Conservation (phyloP, 2,797 vertebrate species). For the Cyclopterus lumpus region DNA sequence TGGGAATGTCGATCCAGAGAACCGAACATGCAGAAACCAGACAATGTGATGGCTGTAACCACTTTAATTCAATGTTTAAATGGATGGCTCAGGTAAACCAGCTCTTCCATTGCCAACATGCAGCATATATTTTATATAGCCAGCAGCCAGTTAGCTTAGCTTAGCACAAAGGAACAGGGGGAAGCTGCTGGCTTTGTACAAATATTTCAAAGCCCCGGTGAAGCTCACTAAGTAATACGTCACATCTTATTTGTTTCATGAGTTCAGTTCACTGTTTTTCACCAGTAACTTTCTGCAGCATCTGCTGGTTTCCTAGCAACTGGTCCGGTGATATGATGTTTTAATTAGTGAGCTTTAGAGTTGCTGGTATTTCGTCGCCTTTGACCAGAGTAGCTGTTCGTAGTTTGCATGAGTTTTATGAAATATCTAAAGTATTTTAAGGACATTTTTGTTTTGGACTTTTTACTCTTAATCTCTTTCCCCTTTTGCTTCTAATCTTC, state of each 20-base stretch:
- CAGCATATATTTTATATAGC: neutral
- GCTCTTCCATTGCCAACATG: neutral
- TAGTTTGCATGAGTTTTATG: neutral
- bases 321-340: neutral
- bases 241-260: too few species aligned
- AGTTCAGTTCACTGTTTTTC: too few species aligned
- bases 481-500: constrained; percentile 43
- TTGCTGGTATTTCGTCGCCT: neutral
- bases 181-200: neutral
- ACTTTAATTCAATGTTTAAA: neutral
- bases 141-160: neutral
- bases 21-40: too few species aligned
- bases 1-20: too few species aligned
- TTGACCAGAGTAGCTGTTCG: too few species aligned
- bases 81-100: too few species aligned
- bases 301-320: constrained; percentile 24
- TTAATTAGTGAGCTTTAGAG: constrained; percentile 5
- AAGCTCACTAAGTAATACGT: neutral
- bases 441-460: neutral
- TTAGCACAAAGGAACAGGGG: constrained; percentile 1
- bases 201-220: too few species aligned
- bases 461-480: constrained; percentile 30
- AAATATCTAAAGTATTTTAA: neutral
- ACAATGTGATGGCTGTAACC: too few species aligned
- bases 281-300: neutral